Evolutionary conservation across 2,113 vertebrate species (phyloP).

Genomic region (Daboia siamensis): DNA sequence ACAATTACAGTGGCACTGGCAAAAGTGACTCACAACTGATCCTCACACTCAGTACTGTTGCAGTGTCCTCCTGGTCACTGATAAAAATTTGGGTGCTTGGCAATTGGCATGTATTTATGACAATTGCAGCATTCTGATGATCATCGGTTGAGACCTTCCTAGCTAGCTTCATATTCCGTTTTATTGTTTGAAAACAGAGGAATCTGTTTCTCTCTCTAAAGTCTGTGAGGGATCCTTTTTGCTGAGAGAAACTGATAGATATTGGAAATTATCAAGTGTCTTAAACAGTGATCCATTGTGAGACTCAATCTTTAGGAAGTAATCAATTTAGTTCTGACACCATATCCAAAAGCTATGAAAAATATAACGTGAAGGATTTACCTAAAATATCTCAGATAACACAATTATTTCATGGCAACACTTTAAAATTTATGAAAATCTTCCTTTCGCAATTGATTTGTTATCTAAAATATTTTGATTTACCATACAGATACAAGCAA

Average conservation of each 20-base stretch:
- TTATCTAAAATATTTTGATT: not conserved
- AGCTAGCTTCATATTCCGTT: not conserved
- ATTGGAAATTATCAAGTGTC: slow-evolving; percentile 42
- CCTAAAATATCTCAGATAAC: not conserved
- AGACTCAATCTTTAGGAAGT: slow-evolving; percentile 43
- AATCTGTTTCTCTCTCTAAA: not conserved
- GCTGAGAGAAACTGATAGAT: slow-evolving; percentile 50
- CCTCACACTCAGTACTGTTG: not conserved
- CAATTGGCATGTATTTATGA: not conserved
- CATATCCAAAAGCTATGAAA: not conserved
- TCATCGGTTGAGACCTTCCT: not conserved
- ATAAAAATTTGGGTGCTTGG: not conserved
- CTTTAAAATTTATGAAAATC: not conserved
- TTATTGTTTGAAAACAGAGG: not conserved
- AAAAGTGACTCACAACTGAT: not conserved
- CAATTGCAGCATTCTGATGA: not conserved
- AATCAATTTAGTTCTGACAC: slow-evolving; percentile 6
- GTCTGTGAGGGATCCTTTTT: slow-evolving; percentile 26
- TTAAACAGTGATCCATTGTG: slow-evolving; percentile 44
- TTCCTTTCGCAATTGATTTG: not conserved
- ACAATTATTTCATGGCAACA: not conserved
- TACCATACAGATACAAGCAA: not conserved
- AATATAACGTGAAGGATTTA: not conserved
- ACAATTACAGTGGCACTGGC: not conserved
- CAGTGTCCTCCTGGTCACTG: not conserved